Evolutionary conservation across 2,113 vertebrate species (phyloP).

Genomic region (Cyanistes caeruleus): DNA sequence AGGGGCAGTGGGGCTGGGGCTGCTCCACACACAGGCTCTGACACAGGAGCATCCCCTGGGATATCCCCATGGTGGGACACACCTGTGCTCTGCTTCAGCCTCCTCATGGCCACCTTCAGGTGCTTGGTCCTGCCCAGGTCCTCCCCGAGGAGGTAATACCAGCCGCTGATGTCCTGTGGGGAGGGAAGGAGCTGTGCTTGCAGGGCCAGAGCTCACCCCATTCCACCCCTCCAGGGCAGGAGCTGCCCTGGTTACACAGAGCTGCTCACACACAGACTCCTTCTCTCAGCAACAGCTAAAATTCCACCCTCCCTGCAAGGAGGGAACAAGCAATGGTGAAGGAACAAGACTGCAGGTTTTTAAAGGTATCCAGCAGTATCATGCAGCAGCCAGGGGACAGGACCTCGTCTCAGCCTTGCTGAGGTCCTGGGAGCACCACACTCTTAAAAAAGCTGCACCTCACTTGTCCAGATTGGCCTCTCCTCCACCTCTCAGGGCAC

Average conservation of each 20-base stretch:
- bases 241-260: background rate
- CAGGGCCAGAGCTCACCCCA: background rate
- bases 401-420: background rate
- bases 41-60: background rate
- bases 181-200: background rate
- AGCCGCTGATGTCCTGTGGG: conserved; percentile 82
- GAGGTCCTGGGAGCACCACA: background rate
- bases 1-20: background rate
- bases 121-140: conserved; percentile 88
- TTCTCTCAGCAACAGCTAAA: background rate
- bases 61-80: background rate
- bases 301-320: background rate
- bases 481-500: background rate
- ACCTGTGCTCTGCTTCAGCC: conserved; percentile 65
- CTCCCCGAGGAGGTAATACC: conserved; percentile 89
- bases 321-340: too few relatives aligned
- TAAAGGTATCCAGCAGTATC: background rate
- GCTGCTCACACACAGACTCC: background rate
- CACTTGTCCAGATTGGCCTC: background rate
- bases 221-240: background rate
- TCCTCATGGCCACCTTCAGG: conserved; percentile 81
- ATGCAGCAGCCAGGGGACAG: background rate
- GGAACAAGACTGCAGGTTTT: background rate
- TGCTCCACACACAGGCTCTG: background rate
- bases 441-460: background rate